Evolutionary conservation across 2,888 invertebrate genomes (phyloP), one percentile per base, ranked within the genome.

Genomic region (Synergus laeviventris): DNA sequence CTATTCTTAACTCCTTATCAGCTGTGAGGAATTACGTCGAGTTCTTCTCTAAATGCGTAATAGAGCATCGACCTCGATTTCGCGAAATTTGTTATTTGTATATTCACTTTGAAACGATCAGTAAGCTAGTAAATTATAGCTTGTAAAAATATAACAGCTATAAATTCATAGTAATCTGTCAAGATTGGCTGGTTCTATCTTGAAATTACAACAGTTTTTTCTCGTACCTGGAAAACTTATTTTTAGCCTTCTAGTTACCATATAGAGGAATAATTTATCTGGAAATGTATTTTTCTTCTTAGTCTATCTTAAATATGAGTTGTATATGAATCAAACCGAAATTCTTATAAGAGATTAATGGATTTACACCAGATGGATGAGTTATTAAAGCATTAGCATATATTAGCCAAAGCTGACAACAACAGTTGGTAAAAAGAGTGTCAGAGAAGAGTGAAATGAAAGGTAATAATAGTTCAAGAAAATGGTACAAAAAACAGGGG

Each of bases 1-100:
- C 45, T 66, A 45, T 66, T 66, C 45, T 66, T 66, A 42, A 42
- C 39, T 66, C 45, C 45, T 66, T 66, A 66, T 66, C 45, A 24
- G n/a, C 39, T 24, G 12, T 16, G 24, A 24, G 18, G 21, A 56
- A 56, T 56, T 56, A 24, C 18, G 12, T 56, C 12, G 56, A 56
- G 11, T 24, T 21, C 56, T 56, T 56, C 21, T 18, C 21, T 14
- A 12, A 45, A 24, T 66, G 18, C n/a, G 8, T n/a, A 45, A 16
- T 45, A 45, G 45, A 49, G 14, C 45, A 9, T 49, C 9, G 66
- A 31, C n/a, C 45, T 45, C 14, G 2, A 56, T 16, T 42, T 45
- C 16, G 8, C 31, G 1, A 62, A 18, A n/a, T 4, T 36, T 11
- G 9, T 18, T 21, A 36, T n/a, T 64, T 21, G 18, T 39, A 14